Conservation (phyloP, 2,888 invertebrate genomes). For the Xanthostigma xanthostigma region DNA sequence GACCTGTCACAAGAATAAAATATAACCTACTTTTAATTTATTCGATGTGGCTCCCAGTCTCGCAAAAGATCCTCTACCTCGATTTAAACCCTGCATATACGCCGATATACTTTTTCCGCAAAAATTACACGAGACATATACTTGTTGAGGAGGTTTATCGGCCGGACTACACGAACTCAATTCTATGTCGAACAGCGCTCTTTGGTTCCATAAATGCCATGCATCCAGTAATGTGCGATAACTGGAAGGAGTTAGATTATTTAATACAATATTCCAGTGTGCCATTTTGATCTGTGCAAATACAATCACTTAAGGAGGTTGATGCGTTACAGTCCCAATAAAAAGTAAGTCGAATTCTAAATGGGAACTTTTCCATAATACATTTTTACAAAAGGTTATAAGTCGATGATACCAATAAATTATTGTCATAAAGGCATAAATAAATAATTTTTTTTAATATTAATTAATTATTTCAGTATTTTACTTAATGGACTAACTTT, state of each 20-base stretch:
- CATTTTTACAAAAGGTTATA: too few species aligned
- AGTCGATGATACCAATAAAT: too few species aligned
- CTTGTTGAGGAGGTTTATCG: conserved; percentile 43
- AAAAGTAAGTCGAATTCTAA: too few species aligned
- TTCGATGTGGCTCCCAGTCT: conserved; percentile 50
- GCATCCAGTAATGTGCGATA: conserved; percentile 73
- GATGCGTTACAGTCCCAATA: too few species aligned
- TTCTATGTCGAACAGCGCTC: conserved; percentile 79
- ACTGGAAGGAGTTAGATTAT: conserved; percentile 31
- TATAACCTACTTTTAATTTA: conserved; percentile 48
- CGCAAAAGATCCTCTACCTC: conserved; percentile 39
- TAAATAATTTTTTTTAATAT: too few species aligned
- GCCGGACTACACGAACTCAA: conserved; percentile 41
- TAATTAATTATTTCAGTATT: too few species aligned
- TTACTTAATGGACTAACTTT: too few species aligned
- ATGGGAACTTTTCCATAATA: too few species aligned
- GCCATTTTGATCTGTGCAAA: too few species aligned
- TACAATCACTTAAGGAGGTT: too few species aligned
- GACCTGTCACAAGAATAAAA: background rate
- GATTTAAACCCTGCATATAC: conserved; percentile 49
- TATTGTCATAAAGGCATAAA: too few species aligned
- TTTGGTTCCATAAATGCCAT: conserved; percentile 82
- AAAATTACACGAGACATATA: conserved; percentile 82
- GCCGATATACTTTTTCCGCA: conserved; percentile 87
- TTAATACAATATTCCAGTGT: too few species aligned